These are phyloP conservation scores for Priapulus caudatus DNA, from an alignment of 2,888 invertebrate genomes.

Conservation along the genomic window DNA sequence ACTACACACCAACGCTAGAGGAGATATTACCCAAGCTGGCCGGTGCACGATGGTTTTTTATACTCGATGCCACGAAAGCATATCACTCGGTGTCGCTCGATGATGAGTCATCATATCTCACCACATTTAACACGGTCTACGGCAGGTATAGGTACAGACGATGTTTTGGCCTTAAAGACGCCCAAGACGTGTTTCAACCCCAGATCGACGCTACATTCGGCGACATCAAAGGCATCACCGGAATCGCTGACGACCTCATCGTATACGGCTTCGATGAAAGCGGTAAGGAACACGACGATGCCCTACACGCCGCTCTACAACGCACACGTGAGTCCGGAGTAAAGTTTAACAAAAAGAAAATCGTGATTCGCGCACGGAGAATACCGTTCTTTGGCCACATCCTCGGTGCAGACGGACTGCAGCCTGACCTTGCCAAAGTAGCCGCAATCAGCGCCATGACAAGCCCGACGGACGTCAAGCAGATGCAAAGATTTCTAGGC, in stretches of 20 bases:
- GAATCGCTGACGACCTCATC: too few species aligned
- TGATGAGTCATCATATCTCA: too few species aligned
- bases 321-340: constrained; percentile 14
- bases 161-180: too few species aligned
- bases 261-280: background rate
- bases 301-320: constrained; percentile 15
- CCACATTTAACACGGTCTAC: too few species aligned
- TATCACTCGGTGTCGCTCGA: too few species aligned
- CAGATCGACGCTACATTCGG: too few species aligned
- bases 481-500: constrained; percentile 16
- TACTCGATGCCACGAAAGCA: too few species aligned
- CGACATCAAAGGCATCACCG: too few species aligned
- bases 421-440: constrained; percentile 17
- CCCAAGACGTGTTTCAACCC: too few species aligned
- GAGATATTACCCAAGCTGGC: background rate
- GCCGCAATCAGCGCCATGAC: constrained; percentile 20
- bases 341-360: constrained; percentile 19
- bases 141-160: too few species aligned
- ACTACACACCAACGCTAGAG: background rate
- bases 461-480: constrained; percentile 14
- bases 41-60: too few species aligned
- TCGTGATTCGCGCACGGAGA: constrained; percentile 13
- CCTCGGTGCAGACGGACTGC: constrained; percentile 17
- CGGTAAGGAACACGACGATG: background rate
- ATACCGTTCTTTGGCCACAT: constrained; percentile 19